phyloP scores from a whole-genome alignment of 2,113 vertebrate species.

The Gasterosteus aculeatus region DNA sequence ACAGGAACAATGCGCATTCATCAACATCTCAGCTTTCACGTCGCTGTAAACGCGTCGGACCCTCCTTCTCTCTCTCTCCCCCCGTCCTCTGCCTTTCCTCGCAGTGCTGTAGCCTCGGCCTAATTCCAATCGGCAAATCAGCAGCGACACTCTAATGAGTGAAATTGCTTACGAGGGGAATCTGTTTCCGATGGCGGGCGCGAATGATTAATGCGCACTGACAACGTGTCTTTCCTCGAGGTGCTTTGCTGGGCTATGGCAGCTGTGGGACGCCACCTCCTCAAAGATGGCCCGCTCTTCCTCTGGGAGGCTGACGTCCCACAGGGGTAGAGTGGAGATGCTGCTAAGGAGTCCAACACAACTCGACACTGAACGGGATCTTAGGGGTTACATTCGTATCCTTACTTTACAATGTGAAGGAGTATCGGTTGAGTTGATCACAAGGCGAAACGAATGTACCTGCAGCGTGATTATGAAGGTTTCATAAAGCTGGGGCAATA shows the following conservation, averaged over 20 bases:
- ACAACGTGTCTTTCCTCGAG: constrained; percentile 81
- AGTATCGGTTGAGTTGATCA: not conserved
- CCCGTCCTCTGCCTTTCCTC: constrained; percentile 40
- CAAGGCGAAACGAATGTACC: not conserved
- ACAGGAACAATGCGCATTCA: constrained; percentile 74
- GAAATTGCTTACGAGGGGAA: constrained; percentile 81
- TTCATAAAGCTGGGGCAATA: not conserved
- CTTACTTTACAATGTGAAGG: constrained; percentile 1
- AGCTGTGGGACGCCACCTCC: constrained; percentile 74
- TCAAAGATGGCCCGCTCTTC: constrained; percentile 52
- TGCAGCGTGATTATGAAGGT: not conserved
- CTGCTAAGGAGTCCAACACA: constrained; percentile 30
- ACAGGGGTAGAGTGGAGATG: constrained; percentile 56
- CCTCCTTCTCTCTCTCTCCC: constrained; percentile 1
- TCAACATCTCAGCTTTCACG: constrained; percentile 74
- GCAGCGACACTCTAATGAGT: constrained; percentile 77
- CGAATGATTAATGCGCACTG: constrained; percentile 78
- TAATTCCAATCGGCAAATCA: constrained; percentile 75
- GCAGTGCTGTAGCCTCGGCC: constrained; percentile 51
- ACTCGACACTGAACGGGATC: constrained; percentile 17
- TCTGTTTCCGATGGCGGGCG: constrained; percentile 76
- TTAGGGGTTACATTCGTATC: not conserved
- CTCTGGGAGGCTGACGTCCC: constrained; percentile 54
- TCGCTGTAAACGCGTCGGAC: constrained; percentile 72
- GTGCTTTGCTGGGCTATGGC: constrained; percentile 70